These are phyloP conservation scores for Anthoscopus minutus DNA, from an alignment of 2,113 vertebrate species.

Conservation along the genomic window DNA sequence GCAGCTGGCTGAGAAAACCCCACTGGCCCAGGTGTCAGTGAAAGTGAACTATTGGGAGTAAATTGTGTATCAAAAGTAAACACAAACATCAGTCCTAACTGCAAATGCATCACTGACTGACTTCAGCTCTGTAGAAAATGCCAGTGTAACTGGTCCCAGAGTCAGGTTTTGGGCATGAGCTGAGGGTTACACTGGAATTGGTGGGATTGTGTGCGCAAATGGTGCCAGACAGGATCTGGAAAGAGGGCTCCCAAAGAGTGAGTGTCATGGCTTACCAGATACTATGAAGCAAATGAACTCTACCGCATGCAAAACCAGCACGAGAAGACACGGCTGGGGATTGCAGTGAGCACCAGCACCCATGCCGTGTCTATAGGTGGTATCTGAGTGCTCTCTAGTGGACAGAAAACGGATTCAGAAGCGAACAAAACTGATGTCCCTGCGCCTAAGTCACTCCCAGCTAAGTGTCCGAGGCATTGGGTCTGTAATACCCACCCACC, in stretches of 20 bases:
- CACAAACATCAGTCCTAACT: background rate
- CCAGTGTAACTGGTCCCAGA: background rate
- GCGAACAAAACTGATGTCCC: background rate
- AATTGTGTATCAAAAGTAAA: background rate
- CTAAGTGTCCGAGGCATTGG: background rate
- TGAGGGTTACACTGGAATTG: background rate
- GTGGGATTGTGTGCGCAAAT: background rate
- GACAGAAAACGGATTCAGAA: background rate
- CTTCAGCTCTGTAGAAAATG: background rate
- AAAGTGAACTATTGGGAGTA: background rate
- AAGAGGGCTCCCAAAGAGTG: background rate
- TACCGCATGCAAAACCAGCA: background rate
- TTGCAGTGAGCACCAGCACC: rapidly evolving
- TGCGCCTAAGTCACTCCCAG: background rate
- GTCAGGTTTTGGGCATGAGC: background rate
- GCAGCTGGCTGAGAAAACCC: background rate
- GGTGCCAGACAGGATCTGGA: background rate
- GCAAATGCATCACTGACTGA: background rate
- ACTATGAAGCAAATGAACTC: background rate
- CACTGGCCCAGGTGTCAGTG: background rate
- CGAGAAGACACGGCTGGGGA: background rate
- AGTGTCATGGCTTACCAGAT: background rate
- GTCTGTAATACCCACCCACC: background rate
- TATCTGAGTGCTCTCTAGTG: constrained; percentile 48
- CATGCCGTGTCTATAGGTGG: rapidly evolving